Evolutionary conservation across 2,797 vertebrate genomes (phyloP), one percentile per base, ranked within the genome.

Genomic region (Caiman crocodilus): DNA sequence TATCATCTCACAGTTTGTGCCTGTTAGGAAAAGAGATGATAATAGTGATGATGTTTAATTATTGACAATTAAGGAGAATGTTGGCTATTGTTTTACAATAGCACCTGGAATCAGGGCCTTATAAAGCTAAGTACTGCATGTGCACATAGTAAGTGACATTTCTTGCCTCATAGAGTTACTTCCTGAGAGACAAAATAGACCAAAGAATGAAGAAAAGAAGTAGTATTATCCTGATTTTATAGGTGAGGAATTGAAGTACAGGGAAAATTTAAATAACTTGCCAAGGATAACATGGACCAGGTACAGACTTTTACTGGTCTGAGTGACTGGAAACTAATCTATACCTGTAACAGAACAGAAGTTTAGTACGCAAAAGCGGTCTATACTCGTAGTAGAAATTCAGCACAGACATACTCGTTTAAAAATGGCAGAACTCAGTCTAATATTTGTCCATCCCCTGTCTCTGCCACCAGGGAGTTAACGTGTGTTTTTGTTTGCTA

Each of bases 1-100:
- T n/a, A n/a, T 74, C 78, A 74, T 42, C 17, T 21, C n/a, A 78
- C 73, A 84, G 91, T 89, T 55, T 61, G 84, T 88, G 73, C 4
- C 8, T 77, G 1, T 42, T 12, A 76, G 32, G 6, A 3, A 89
- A 90, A 77, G 83, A 77, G 3, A 85, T 81, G 75, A 7, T 5
- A 58, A 18, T 67, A 77, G 93, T 93, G 23, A 28, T 73, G 64
- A 28, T 6, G 25, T 20, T n/a, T 76, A 50, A 7, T 17, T 57
- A 20, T 69, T 60, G 58, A 15, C 75, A 79, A 71, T 75, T 23
- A 0, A 7, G 64, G 0, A 0, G 12, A 15, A 76, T 28, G 50
- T 21, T 85, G 74, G 14, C 23, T 61, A 26, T 50, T 50, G 69
- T 71, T 69, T 71, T 73, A 73, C 14, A 42, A 14, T 50, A 50